A percentile compares a stretch with the other conserved stretches of the same genome.
phyloP scores from a whole-genome alignment of 2,888 invertebrate genomes.

The Euclidia mi region DNA sequence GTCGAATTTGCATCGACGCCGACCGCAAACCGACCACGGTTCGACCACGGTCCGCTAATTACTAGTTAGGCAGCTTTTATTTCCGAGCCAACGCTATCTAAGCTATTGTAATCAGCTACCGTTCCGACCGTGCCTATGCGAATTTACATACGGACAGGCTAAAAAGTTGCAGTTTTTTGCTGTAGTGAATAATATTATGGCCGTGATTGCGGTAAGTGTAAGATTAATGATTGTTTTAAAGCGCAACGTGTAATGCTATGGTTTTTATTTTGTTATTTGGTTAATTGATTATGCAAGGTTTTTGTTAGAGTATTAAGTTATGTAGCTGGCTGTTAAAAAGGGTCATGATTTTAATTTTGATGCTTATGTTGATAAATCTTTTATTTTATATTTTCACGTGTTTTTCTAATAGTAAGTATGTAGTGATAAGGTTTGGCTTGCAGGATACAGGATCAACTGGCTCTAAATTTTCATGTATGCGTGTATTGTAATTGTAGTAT shows the following conservation, averaged over 20 bases:
- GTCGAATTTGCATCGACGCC: slow-evolving; percentile 76
- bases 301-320: too few species aligned
- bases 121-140: slow-evolving; percentile 62
- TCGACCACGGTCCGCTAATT: slow-evolving; percentile 73
- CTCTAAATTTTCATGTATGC: too few species aligned
- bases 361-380: too few species aligned
- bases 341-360: too few species aligned
- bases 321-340: too few species aligned
- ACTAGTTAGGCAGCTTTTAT: slow-evolving; percentile 83
- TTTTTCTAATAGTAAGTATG: too few species aligned
- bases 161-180: slow-evolving; percentile 27
- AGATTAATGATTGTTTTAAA: background rate
- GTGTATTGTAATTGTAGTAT: too few species aligned
- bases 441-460: too few species aligned
- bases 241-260: background rate
- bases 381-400: too few species aligned
- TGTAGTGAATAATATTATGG: slow-evolving; percentile 11
- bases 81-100: slow-evolving; percentile 84
- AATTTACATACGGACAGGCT: slow-evolving; percentile 37
- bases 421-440: too few species aligned
- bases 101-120: slow-evolving; percentile 80
- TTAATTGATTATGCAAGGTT: too few species aligned
- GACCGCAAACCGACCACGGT: slow-evolving; percentile 55
- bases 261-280: too few species aligned
- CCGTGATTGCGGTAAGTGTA: background rate